Evolutionary conservation across 1,140 invertebrate genomes (phyloP).

Genomic region (Macrostomum lignano): DNA sequence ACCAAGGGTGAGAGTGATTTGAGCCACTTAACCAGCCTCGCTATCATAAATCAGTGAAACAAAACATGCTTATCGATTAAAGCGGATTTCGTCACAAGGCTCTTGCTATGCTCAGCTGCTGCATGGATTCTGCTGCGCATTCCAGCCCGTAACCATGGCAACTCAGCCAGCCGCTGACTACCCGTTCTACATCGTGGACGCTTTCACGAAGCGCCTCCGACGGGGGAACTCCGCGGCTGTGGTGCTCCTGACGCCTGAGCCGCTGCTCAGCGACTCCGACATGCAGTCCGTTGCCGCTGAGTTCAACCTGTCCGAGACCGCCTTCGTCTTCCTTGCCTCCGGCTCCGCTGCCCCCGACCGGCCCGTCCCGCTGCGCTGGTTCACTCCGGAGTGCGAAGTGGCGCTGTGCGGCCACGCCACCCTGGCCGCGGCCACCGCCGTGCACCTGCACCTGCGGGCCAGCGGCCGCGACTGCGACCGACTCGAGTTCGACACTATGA

Average conservation of each 20-base stretch:
- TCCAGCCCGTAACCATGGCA: too few relatives aligned
- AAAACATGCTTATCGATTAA: too few relatives aligned
- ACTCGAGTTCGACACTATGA: too few relatives aligned
- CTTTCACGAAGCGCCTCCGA: slow-evolving; percentile 30
- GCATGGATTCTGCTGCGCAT: too few relatives aligned
- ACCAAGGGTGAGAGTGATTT: too few relatives aligned
- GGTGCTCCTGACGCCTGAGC: slow-evolving; percentile 20
- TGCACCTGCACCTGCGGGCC: slow-evolving; percentile 11
- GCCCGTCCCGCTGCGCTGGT: slow-evolving; percentile 34
- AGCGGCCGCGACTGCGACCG: too few relatives aligned
- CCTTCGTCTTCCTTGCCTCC: slow-evolving; percentile 22
- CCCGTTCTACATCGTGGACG: slow-evolving; percentile 32
- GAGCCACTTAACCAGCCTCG: too few relatives aligned
- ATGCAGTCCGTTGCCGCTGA: slow-evolving; percentile 32
- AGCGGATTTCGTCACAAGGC: too few relatives aligned
- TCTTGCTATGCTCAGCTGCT: too few relatives aligned
- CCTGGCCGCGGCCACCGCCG: slow-evolving; percentile 30
- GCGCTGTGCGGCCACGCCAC: slow-evolving; percentile 37
- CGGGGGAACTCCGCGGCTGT: slow-evolving; percentile 34
- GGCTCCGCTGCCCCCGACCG: slow-evolving; percentile 11
- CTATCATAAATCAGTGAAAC: too few relatives aligned
- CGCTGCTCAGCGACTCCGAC: slow-evolving; percentile 19
- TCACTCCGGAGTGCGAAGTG: slow-evolving; percentile 34
- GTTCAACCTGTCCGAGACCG: slow-evolving; percentile 37
- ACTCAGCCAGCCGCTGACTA: too few relatives aligned